These are phyloP conservation scores for Nephrotoma flavescens DNA, from an alignment of 2,888 invertebrate species.

Conservation along the genomic window DNA sequence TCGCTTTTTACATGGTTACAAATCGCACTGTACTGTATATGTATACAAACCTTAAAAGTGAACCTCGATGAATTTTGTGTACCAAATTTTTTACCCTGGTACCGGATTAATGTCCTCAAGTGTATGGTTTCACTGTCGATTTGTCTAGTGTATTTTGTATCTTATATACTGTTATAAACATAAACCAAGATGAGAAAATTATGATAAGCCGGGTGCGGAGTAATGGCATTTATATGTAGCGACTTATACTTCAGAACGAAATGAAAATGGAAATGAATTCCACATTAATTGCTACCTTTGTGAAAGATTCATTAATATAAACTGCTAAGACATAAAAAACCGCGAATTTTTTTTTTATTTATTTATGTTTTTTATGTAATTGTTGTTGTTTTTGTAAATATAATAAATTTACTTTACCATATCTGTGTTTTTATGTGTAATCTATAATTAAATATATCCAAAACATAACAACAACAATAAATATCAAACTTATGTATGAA, in stretches of 20 bases:
- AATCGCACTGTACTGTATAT: too few species aligned
- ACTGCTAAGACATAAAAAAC: not conserved
- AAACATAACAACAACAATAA: not conserved
- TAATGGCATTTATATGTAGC: not conserved
- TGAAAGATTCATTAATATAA: slow-evolving; percentile 1
- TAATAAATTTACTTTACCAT: slow-evolving; percentile 3
- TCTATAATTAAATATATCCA: slow-evolving; percentile 1
- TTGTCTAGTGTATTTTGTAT: not conserved
- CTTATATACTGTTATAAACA: not conserved
- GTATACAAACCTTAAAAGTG: not conserved
- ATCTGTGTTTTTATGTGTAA: not conserved
- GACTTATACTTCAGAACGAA: not conserved
- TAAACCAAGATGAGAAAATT: not conserved
- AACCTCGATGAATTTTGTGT: not conserved
- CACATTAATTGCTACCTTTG: slow-evolving; percentile 3
- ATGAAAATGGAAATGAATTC: not conserved
- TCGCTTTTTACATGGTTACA: not conserved
- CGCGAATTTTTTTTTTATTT: not conserved
- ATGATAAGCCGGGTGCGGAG: not conserved
- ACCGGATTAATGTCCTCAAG: not conserved
- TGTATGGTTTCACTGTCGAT: not conserved
- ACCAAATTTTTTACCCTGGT: not conserved
- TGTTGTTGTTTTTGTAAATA: not conserved
- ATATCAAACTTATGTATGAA: not conserved
- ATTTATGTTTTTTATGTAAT: not conserved